Conservation (phyloP, 2,888 invertebrate species). For the Agrotis exclamationis region DNA sequence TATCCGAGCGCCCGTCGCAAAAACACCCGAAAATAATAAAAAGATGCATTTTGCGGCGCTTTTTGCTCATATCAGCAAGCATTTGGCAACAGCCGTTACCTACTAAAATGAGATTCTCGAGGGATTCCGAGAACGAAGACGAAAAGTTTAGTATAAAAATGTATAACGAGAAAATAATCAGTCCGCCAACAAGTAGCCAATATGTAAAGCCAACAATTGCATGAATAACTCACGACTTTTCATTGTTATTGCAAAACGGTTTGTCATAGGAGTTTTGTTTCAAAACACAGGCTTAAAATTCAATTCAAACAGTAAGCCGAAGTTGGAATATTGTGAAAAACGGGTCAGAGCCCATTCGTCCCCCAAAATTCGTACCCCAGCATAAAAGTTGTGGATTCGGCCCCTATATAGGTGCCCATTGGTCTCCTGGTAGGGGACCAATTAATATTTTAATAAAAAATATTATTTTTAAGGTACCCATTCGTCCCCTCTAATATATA, state of each 20-base stretch:
- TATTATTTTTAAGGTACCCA: too few relatives aligned
- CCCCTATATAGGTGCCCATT: too few relatives aligned
- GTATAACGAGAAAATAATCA: constrained; percentile 56
- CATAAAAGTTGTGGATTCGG: too few relatives aligned
- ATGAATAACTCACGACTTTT: constrained; percentile 28
- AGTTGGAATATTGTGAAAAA: constrained; percentile 30
- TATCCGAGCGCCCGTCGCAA: constrained; percentile 47
- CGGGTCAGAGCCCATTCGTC: too few relatives aligned
- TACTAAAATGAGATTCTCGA: constrained; percentile 59
- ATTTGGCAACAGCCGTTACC: constrained; percentile 67
- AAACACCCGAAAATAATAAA: constrained; percentile 57
- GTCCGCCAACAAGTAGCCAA: constrained; percentile 42
- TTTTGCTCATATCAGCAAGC: constrained; percentile 64
- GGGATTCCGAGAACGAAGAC: constrained; percentile 42
- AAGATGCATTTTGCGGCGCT: constrained; percentile 54
- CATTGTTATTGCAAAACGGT: constrained; percentile 19
- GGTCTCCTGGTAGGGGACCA: too few relatives aligned
- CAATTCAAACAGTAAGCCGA: constrained; percentile 21
- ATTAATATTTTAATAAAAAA: too few relatives aligned
- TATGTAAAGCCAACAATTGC: constrained; percentile 22
- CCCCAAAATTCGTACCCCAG: too few relatives aligned
- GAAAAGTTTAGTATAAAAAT: constrained; percentile 56
- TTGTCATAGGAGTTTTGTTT: constrained; percentile 36
- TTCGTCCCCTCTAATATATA: too few relatives aligned
- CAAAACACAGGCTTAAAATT: constrained; percentile 34